Base-by-base conservation (phyloP, 1,140 invertebrate genomes). In the Cydia fagiglandana region DNA sequence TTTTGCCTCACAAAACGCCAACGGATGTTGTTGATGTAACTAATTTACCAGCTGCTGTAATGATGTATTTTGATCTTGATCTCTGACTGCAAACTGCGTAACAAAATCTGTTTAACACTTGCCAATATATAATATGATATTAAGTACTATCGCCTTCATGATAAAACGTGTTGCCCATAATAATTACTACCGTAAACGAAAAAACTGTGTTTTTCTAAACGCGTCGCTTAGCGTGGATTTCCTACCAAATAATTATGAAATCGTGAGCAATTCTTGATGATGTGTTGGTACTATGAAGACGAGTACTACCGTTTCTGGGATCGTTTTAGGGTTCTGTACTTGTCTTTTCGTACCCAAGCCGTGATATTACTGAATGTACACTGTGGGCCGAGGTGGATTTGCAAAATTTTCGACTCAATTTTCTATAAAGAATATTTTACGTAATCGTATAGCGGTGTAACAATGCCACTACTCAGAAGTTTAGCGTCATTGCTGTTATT, bases 161-260 rank as follows among this genome's bases (percentile, higher is more conserved):
- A 24, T 66, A 53, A 76, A 76, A 76, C 56, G 20, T 24, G 56
- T 61, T 61, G 56, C 7, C 56, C 56, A 61, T 61, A 61, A 17
- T 53, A 70, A n/a, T 53, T 28, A 76, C 75, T 76, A 76, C 75
- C 64, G 75, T 76, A 76, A 76, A 76, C 34, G 28, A 73, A 76
- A 76, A 70, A 70, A 53, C 56, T 10, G n/a, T 13, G 12, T 13
- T 34, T 70, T 76, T 73, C 70, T 76, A 17, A 53, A 76, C 17
- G 38, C 30, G 47, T 75, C 64, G 50, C 34, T 78, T 73, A 75
- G 75, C 56, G 56, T 3, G 53, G 13, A 64, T 81, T 84, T 84
- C 78, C 83, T 82, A 78, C 76, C 77, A 74, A 75, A 78, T 85
- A 79, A 83, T 82, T 80, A 76, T 78, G 68, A 77, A 78, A 20